A percentile compares a stretch with the other conserved stretches of the same genome.
Evolutionary conservation across 2,888 invertebrate species (phyloP).

Genomic region (Pachycephus smyrnensis): DNA sequence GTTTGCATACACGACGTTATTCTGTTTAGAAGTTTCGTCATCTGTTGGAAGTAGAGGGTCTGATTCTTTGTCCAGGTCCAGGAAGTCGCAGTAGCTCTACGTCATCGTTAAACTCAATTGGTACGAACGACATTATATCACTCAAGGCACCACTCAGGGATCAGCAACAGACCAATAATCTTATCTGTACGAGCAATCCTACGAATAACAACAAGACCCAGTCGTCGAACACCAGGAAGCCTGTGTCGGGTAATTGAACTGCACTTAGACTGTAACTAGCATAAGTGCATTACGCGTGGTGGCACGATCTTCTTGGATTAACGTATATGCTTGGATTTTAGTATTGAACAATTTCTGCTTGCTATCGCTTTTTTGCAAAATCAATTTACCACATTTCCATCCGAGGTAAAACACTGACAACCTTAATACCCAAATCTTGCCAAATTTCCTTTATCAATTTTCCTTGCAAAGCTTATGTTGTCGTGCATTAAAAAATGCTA

Average conservation of each 20-base stretch:
- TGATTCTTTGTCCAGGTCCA: constrained; percentile 55
- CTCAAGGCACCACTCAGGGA: constrained; percentile 61
- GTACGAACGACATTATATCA: constrained; percentile 60
- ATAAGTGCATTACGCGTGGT: background rate
- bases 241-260: constrained; percentile 53
- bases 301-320: background rate
- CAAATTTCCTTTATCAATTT: background rate
- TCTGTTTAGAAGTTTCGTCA: background rate
- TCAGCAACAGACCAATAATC: constrained; percentile 63
- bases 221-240: constrained; percentile 53
- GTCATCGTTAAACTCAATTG: constrained; percentile 66
- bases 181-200: constrained; percentile 58
- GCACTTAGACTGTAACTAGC: background rate
- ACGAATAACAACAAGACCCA: constrained; percentile 60
- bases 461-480: background rate
- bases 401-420: background rate
- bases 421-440: background rate
- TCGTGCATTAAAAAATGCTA: background rate
- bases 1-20: background rate
- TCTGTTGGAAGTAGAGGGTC: background rate
- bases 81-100: constrained; percentile 76
- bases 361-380: background rate
- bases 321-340: background rate
- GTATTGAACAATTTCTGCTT: background rate
- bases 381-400: background rate